Percentiles rank a stretch among this genome's conserved stretches.
phyloP scores from a whole-genome alignment of 2,888 invertebrate genomes.

The Lissonota sp. region DNA sequence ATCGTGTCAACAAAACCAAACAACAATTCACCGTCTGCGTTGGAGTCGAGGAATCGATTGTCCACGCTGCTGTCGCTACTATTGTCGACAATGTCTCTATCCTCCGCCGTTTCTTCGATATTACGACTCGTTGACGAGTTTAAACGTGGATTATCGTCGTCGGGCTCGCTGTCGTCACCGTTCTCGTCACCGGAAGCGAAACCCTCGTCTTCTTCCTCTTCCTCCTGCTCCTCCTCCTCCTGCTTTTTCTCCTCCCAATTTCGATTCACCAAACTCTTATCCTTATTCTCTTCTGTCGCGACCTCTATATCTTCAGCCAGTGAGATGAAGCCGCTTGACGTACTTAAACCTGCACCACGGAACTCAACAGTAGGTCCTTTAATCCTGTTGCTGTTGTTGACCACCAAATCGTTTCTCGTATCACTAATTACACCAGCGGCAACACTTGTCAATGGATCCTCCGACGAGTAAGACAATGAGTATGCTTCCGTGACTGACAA shows the following conservation, averaged over 20 bases:
- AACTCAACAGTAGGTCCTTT: conserved; percentile 28
- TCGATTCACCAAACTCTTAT: conserved; percentile 5
- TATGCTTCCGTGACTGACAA: conserved; percentile 25
- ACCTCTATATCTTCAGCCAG: conserved; percentile 35
- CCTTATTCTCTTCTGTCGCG: conserved; percentile 38
- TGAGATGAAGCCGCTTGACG: conserved; percentile 34
- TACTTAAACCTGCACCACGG: conserved; percentile 42
- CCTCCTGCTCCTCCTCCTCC: conserved; percentile 34
- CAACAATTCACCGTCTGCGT: conserved; percentile 71
- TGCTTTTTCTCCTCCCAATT: conserved; percentile 37
- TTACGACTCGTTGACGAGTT: conserved; percentile 47
- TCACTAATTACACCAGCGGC: conserved; percentile 28
- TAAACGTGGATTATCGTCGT: conserved; percentile 60
- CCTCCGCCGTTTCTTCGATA: conserved; percentile 44
- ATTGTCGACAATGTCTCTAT: conserved; percentile 5
- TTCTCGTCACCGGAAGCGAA: conserved; percentile 67
- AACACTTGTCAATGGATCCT: conserved; percentile 38
- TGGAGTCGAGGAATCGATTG: conserved; percentile 53
- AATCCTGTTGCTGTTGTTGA: conserved; percentile 34
- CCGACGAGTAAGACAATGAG: conserved; percentile 44
- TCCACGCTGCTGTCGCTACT: conserved; percentile 39
- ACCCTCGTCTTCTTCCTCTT: conserved; percentile 52
- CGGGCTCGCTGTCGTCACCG: conserved; percentile 66
- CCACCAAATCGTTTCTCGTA: conserved; percentile 35
- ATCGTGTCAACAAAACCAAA: conserved; percentile 81